A percentile compares a stretch with the other conserved stretches of the same genome.
These are phyloP conservation scores for Xestia ashworthii DNA, from an alignment of 2,888 invertebrate species.

Conservation along the genomic window DNA sequence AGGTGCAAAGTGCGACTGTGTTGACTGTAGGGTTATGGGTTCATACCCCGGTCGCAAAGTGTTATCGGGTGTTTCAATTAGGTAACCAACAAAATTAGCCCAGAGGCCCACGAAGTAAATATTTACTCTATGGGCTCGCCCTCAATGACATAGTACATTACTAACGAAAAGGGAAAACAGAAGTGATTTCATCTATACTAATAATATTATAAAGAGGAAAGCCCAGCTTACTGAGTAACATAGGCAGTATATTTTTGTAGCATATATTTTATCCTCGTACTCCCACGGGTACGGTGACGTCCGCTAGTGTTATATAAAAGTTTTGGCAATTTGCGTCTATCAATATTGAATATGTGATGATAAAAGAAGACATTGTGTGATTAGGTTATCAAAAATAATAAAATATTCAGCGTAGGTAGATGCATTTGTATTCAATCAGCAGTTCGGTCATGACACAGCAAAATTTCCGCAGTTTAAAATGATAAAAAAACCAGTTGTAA, in stretches of 20 bases:
- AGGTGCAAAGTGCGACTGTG: background rate
- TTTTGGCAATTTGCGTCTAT: conserved; percentile 13
- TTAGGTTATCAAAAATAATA: conserved; percentile 24
- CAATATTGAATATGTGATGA: conserved; percentile 2
- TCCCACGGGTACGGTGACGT: too few relatives aligned
- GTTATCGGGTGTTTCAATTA: background rate
- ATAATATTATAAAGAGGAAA: too few relatives aligned
- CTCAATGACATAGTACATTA: background rate
- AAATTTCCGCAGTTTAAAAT: background rate
- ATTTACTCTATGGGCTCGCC: background rate
- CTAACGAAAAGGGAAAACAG: background rate
- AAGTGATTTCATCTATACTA: background rate
- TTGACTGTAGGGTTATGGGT: background rate
- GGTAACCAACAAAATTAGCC: background rate
- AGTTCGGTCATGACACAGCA: background rate
- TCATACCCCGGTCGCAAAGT: background rate
- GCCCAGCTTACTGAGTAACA: too few relatives aligned
- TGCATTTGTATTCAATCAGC: background rate
- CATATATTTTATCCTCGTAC: too few relatives aligned
- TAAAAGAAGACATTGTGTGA: conserved; percentile 6
- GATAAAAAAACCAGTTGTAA: background rate
- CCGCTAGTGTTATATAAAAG: background rate
- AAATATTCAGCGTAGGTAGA: background rate
- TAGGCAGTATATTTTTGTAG: too few relatives aligned
- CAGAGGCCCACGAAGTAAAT: background rate